Conservation (phyloP, 2,888 invertebrate genomes). For the Margaritifera margaritifera region DNA sequence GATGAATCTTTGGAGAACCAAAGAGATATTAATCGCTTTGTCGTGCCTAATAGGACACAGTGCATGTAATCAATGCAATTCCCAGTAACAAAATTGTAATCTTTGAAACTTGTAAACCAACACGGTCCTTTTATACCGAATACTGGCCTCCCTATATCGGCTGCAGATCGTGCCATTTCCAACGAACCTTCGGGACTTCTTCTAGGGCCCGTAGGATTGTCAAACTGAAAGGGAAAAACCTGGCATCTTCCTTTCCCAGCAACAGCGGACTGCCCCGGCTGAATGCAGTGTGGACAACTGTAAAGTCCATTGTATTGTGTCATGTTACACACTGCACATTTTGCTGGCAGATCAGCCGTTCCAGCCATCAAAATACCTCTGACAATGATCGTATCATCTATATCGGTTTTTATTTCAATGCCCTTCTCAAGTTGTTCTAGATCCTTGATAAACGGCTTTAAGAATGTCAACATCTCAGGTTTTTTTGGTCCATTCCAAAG, state of each 20-base stretch:
- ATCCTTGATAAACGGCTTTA: conserved; percentile 12
- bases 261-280: conserved; percentile 1
- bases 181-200: neutral
- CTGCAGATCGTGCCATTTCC: conserved; percentile 1
- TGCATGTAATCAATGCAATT: conserved; percentile 24
- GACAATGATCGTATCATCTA: neutral
- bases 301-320: conserved; percentile 6
- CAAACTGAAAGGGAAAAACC: conserved; percentile 5
- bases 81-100: conserved; percentile 11
- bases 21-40: conserved; percentile 10
- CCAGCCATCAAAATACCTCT: conserved; percentile 6
- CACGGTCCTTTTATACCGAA: conserved; percentile 19
- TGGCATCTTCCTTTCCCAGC: conserved; percentile 6
- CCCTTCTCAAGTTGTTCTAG: conserved; percentile 12
- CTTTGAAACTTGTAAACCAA: conserved; percentile 6
- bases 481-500: conserved; percentile 17
- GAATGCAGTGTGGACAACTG: conserved; percentile 8
- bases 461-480: conserved; percentile 14
- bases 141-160: neutral
- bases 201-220: neutral
- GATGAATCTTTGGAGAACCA: conserved; percentile 11
- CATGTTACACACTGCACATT: conserved; percentile 7
- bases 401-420: neutral
- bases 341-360: conserved; percentile 12
- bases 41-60: conserved; percentile 16